Percentiles rank a stretch among this genome's conserved stretches.
phyloP scores from a whole-genome alignment of 2,888 invertebrate genomes.

The Eupeodes latifasciatus region DNA sequence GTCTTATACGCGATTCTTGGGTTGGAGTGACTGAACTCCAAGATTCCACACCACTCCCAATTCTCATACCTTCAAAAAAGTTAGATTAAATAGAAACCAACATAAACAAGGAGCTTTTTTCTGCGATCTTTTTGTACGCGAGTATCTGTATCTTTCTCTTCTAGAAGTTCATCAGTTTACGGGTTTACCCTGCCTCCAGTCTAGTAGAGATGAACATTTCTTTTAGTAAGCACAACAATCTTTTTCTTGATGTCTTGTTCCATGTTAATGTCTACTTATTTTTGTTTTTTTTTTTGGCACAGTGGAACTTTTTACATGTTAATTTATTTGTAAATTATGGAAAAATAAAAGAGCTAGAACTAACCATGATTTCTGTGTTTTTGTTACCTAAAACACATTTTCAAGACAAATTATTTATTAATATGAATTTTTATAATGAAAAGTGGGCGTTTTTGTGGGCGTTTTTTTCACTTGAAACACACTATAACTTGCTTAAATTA shows the following conservation, averaged over 20 bases:
- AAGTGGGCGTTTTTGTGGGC: too few species aligned
- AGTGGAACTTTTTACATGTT: not conserved
- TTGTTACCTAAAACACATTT: not conserved
- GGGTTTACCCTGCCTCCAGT: not conserved
- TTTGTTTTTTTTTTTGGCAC: not conserved
- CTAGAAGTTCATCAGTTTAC: slow-evolving; percentile 17
- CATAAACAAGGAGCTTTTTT: slow-evolving; percentile 1
- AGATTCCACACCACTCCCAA: not conserved
- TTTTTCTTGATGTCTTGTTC: slow-evolving; percentile 45
- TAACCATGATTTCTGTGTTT: not conserved
- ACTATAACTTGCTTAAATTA: too few species aligned
- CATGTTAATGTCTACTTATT: not conserved
- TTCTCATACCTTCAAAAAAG: not conserved
- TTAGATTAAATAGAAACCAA: slow-evolving; percentile 11
- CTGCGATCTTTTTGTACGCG: slow-evolving; percentile 6
- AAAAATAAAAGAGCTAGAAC: not conserved
- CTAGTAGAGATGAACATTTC: not conserved
- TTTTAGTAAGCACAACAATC: slow-evolving; percentile 39
- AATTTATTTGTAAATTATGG: too few species aligned
- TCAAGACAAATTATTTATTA: too few species aligned
- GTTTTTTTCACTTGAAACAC: too few species aligned
- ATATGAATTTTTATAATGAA: too few species aligned
- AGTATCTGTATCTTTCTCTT: slow-evolving; percentile 1
- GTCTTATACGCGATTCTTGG: not conserved
- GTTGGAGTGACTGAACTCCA: slow-evolving; percentile 16